Evolutionary conservation across 2,797 vertebrate genomes (phyloP).

Genomic region (Telmatherina bonti): DNA sequence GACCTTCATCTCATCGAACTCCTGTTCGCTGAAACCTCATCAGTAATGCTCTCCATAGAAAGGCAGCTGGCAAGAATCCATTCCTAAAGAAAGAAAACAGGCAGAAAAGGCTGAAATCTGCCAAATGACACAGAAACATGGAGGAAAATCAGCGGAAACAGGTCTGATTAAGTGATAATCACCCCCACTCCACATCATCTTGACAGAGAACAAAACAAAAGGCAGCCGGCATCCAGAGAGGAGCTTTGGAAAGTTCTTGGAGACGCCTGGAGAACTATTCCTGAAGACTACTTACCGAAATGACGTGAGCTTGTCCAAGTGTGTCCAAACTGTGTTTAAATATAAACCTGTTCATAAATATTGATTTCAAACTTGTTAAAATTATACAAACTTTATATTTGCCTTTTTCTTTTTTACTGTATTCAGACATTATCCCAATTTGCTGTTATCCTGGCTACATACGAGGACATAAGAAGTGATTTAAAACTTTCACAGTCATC

Average conservation of each 20-base stretch:
- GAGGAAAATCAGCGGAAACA: background rate
- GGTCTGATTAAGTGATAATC: background rate
- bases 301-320: background rate
- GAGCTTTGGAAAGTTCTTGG: no score
- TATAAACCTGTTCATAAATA: background rate
- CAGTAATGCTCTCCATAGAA: background rate
- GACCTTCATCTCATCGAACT: background rate
- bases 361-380: background rate
- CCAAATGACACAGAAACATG: background rate
- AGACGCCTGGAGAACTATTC: background rate
- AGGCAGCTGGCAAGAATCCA: background rate
- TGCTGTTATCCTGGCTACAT: background rate
- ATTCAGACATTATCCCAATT: background rate
- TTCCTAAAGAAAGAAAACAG: background rate
- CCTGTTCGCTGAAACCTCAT: background rate
- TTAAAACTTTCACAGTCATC: background rate
- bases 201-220: background rate
- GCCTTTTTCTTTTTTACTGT: background rate
- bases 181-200: background rate
- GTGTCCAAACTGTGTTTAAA: background rate
- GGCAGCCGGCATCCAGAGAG: no score
- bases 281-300: background rate
- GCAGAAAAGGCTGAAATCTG: background rate
- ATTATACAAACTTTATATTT: background rate
- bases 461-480: background rate